Percentiles rank a stretch among this genome's conserved stretches.
These are phyloP conservation scores for Drosophila nigrodunni DNA, from an alignment of 1,140 invertebrate species.

Conservation along the genomic window DNA sequence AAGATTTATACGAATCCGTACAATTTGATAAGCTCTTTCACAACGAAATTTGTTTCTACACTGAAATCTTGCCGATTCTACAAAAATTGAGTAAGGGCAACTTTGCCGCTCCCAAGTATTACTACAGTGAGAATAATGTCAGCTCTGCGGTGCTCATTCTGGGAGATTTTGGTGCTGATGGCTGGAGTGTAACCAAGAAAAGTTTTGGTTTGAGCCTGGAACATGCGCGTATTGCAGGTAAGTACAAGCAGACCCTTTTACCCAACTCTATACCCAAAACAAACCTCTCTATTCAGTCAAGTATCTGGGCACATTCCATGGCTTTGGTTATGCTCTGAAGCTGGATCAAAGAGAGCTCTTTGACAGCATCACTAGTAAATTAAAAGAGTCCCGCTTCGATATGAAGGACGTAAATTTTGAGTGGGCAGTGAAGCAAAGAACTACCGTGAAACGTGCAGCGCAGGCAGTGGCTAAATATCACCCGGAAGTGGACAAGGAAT, in stretches of 20 bases:
- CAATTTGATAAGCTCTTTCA: constrained; percentile 63
- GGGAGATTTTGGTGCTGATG: constrained; percentile 61
- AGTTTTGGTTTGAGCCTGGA: constrained; percentile 46
- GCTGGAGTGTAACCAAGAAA: constrained; percentile 68
- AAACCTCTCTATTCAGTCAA: constrained; percentile 32
- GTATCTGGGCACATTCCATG: constrained; percentile 77
- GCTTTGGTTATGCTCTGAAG: constrained; percentile 68
- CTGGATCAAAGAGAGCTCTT: constrained; percentile 55
- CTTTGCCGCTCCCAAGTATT: constrained; percentile 67
- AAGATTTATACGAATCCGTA: constrained; percentile 44
- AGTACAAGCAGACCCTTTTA: not conserved
- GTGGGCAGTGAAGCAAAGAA: constrained; percentile 37
- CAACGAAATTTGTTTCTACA: constrained; percentile 75
- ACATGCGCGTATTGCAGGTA: constrained; percentile 60
- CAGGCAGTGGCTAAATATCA: constrained; percentile 44
- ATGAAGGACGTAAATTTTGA: constrained; percentile 6
- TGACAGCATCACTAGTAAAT: constrained; percentile 29
- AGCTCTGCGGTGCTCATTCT: constrained; percentile 55
- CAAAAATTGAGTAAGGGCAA: constrained; percentile 33
- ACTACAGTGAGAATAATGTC: constrained; percentile 60
- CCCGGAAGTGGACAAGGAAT: constrained; percentile 59
- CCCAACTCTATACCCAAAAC: too few relatives aligned
- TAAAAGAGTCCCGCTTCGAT: constrained; percentile 65
- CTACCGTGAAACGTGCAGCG: constrained; percentile 28
- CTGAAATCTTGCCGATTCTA: constrained; percentile 62